phyloP scores from a whole-genome alignment of 2,113 vertebrate genomes.

The Sorex araneus region DNA sequence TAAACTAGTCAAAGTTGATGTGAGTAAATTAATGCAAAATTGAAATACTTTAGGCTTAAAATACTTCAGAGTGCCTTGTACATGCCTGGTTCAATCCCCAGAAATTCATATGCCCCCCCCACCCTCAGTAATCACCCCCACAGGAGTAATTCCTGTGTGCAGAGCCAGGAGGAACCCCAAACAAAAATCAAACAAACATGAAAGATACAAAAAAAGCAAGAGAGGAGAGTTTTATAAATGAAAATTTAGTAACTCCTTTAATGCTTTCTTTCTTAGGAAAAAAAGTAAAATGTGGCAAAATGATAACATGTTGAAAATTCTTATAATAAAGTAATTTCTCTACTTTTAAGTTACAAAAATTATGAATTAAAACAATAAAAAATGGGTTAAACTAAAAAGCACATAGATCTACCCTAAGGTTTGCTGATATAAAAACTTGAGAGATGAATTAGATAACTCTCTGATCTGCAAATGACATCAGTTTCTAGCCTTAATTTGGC shows the following conservation, averaged over 20 bases:
- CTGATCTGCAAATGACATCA: neutral
- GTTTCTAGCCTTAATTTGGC: neutral
- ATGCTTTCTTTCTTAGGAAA: neutral
- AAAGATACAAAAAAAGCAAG: too few relatives aligned
- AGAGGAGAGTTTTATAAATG: neutral
- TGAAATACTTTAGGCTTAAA: neutral
- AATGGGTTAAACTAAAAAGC: neutral
- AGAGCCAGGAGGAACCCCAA: too few relatives aligned
- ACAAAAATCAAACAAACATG: too few relatives aligned
- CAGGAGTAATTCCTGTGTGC: too few relatives aligned
- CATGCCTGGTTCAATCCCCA: neutral
- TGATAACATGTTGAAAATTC: neutral
- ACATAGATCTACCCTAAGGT: neutral
- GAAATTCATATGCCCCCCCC: too few relatives aligned
- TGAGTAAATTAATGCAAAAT: conserved; percentile 1
- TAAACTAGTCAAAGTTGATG: neutral
- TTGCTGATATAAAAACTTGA: neutral
- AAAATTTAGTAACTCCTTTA: neutral
- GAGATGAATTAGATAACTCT: neutral
- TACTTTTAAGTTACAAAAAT: conserved; percentile 43
- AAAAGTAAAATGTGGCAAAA: neutral
- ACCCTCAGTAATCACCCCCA: too few relatives aligned
- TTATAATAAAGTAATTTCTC: neutral
- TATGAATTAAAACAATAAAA: neutral
- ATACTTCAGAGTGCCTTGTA: neutral